phyloP scores from a whole-genome alignment of 2,113 vertebrate species.

The Xenotilapia leptura region DNA sequence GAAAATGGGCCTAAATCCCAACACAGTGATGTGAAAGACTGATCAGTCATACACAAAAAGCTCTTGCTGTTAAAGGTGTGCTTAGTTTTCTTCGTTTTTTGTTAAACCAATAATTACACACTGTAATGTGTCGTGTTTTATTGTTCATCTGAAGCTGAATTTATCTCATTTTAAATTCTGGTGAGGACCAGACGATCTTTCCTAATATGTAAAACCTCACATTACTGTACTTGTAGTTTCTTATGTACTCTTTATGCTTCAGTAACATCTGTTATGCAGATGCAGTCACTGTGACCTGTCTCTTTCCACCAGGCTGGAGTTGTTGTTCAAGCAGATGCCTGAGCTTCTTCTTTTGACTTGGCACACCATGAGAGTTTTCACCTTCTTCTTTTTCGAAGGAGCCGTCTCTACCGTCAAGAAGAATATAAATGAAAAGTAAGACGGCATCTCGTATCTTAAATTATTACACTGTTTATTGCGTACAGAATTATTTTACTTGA shows the following conservation, averaged over 20 bases:
- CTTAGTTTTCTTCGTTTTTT: not conserved
- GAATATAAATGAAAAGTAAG: constrained; percentile 37
- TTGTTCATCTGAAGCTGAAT: not conserved
- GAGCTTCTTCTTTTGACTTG: constrained; percentile 24
- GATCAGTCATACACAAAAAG: not conserved
- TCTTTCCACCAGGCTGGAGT: constrained; percentile 28
- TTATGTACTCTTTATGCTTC: too few species aligned
- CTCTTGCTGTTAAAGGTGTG: not conserved
- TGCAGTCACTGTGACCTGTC: not conserved
- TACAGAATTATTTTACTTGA: not conserved
- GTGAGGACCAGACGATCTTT: not conserved
- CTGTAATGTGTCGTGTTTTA: not conserved
- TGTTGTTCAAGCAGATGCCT: not conserved
- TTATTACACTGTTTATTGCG: not conserved
- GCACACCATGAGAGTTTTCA: constrained; percentile 2
- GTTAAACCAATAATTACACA: not conserved
- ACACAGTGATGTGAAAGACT: not conserved
- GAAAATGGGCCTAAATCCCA: not conserved
- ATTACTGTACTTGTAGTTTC: not conserved
- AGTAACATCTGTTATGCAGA: not conserved
- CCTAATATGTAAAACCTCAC: not conserved
- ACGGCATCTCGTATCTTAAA: not conserved
- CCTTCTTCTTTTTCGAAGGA: constrained; percentile 9
- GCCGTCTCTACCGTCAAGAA: constrained; percentile 16
- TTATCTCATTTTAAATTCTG: not conserved